phyloP scores from a whole-genome alignment of 2,888 invertebrate species.

The Serrognathus titanus region DNA sequence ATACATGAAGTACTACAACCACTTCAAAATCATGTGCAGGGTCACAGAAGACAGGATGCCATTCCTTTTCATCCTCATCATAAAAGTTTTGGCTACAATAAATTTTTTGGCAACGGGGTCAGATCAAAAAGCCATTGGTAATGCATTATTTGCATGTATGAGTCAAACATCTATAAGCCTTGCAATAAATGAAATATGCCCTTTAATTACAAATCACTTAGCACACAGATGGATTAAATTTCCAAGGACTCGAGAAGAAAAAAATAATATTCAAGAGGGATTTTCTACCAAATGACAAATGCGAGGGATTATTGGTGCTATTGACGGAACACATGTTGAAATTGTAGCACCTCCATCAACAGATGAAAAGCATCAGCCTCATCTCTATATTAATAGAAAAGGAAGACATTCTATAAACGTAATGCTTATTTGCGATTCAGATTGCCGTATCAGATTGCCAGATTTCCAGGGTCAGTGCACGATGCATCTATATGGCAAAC shows the following conservation, averaged over 20 bases:
- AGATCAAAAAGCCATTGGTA: too few relatives aligned
- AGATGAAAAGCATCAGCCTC: slow-evolving; percentile 11
- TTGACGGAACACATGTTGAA: slow-evolving; percentile 17
- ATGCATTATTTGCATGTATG: not conserved
- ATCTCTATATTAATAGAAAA: slow-evolving; percentile 17
- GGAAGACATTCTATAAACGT: slow-evolving; percentile 14
- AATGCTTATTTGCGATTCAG: slow-evolving; percentile 6
- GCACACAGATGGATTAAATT: too few relatives aligned
- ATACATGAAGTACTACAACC: too few relatives aligned
- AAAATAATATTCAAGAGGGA: not conserved
- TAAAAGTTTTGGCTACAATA: too few relatives aligned
- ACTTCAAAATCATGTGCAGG: too few relatives aligned
- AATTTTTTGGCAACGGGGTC: too few relatives aligned
- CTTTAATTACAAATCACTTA: too few relatives aligned
- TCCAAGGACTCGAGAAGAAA: not conserved
- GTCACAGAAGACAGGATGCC: too few relatives aligned
- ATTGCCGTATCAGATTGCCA: slow-evolving; percentile 6
- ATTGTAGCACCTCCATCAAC: slow-evolving; percentile 11
- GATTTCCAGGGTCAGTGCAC: slow-evolving; percentile 22
- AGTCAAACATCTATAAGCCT: not conserved
- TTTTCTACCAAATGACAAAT: not conserved
- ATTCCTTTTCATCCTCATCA: too few relatives aligned
- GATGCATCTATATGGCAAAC: slow-evolving; percentile 18
- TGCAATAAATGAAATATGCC: too few relatives aligned
- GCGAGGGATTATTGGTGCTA: slow-evolving; percentile 1